Evolutionary conservation across 1,140 invertebrate genomes (phyloP), one percentile per base, ranked within the genome.

Genomic region (Calephelis nemesis): DNA sequence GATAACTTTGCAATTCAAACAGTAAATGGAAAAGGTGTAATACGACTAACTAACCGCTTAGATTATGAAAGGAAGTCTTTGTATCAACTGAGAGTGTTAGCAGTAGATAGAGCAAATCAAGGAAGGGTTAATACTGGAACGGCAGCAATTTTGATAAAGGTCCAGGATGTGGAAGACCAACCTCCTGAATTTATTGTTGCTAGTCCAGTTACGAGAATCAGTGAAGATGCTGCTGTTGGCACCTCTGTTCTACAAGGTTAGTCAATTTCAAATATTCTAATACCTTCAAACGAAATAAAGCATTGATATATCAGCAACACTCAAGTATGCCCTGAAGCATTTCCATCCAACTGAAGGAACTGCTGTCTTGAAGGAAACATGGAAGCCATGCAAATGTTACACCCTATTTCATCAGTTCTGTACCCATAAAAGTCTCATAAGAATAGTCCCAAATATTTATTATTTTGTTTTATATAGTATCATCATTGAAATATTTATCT

Each of bases 31-130:
- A 97, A 97, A 93, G 97, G 97, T n/a, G 94, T 98, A 0, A 93
- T 98, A 40, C 93, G 95, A 70, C 92, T 98, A 8, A 93, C 95
- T 60, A 95, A 95, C 48, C 84, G 93, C 12, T 92, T 98, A 63
- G 97, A 98, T 91, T 98, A 98, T 81, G 98, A 98, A 82, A 93
- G 92, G 58, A 97, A 98, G 90, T 97, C 96, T 60, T 87, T 98
- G 1, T 97, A 98, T 85, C 97, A 98, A 87, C 85, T 98, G 48
- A 93, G 96, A 75, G 93, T 98, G 9, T 84, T 98, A 69, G 97
- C 97, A 2, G 94, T 97, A 0, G 97, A 98, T 89, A 93, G 97
- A 39, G 96, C 97, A 0, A 97, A 96, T 91, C 93, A 96, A 85
- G 94, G 95, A 69, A 91, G 95, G 85, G 92, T 96, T 90, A 93